Conservation (phyloP, 2,797 vertebrate species). For the Tokudaia muenninki region DNA sequence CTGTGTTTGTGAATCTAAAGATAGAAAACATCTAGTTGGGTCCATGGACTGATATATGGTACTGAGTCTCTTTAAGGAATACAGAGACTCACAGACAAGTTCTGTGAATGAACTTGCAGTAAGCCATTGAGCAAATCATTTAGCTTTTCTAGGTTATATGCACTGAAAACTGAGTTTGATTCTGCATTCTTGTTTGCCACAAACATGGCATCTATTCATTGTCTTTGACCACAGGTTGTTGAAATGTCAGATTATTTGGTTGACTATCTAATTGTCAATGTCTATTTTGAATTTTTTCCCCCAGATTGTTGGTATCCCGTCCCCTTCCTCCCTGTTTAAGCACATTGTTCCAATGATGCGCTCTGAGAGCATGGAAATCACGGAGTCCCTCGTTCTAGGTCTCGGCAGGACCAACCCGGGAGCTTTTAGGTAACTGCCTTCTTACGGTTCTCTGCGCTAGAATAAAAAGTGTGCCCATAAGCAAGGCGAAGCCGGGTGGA, state of each 20-base stretch:
- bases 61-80: neutral
- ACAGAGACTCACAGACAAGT: neutral
- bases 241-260: constrained; percentile 21
- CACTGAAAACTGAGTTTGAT: neutral
- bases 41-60: neutral
- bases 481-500: rapidly evolving
- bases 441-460: neutral
- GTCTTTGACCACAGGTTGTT: neutral
- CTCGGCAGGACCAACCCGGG: constrained; percentile 99
- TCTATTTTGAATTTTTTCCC: constrained; percentile 61
- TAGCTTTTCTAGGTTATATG: neutral
- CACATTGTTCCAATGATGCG: constrained; percentile 99
- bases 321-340: constrained; percentile 98
- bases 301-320: constrained; percentile 97
- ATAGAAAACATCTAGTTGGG: neutral
- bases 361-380: constrained; percentile 99
- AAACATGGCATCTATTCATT: neutral
- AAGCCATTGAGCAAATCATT: neutral
- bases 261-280: neutral
- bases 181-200: neutral
- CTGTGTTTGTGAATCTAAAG: neutral
- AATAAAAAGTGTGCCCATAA: neutral
- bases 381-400: constrained; percentile 98
- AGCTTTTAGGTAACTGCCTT: constrained; percentile 94
- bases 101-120: neutral